Percentiles rank a stretch among this genome's conserved stretches.
Conservation (phyloP, 2,797 vertebrate species). For the Momotus momota region DNA sequence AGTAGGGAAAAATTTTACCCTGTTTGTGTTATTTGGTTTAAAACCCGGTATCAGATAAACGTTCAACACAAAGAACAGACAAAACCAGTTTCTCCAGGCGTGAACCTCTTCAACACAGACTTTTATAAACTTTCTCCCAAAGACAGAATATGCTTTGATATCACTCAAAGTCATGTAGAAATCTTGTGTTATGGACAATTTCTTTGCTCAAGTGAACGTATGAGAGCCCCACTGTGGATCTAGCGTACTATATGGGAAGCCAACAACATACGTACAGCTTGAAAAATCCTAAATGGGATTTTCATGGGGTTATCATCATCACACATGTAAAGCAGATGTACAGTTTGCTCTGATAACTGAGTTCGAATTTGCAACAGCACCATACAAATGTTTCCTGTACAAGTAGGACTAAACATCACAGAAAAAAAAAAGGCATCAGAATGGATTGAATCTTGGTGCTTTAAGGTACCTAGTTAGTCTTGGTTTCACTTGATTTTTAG, state of each 20-base stretch:
- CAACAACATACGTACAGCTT: neutral
- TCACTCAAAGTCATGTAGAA: neutral
- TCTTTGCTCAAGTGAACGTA: neutral
- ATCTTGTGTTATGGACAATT: neutral
- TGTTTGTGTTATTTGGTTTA: neutral
- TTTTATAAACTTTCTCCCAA: neutral
- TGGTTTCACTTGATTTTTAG: constrained; percentile 5
- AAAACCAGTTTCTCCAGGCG: neutral
- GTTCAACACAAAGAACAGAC: neutral
- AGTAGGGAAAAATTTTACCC: neutral
- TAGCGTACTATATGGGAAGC: neutral
- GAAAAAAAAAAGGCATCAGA: neutral
- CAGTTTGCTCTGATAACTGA: neutral
- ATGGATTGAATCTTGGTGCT: neutral
- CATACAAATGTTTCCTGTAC: neutral
- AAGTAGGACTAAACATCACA: neutral
- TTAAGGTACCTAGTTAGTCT: neutral
- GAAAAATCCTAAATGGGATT: neutral
- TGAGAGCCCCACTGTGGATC: neutral
- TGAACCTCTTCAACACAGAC: neutral
- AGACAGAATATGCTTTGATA: neutral
- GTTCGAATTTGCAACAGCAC: neutral
- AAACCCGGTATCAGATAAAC: neutral
- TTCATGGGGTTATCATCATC: neutral
- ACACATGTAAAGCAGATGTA: neutral